Percentiles rank a stretch among this genome's conserved stretches.
These are phyloP conservation scores for Volucella inanis DNA, from an alignment of 2,888 invertebrate species.

Conservation along the genomic window DNA sequence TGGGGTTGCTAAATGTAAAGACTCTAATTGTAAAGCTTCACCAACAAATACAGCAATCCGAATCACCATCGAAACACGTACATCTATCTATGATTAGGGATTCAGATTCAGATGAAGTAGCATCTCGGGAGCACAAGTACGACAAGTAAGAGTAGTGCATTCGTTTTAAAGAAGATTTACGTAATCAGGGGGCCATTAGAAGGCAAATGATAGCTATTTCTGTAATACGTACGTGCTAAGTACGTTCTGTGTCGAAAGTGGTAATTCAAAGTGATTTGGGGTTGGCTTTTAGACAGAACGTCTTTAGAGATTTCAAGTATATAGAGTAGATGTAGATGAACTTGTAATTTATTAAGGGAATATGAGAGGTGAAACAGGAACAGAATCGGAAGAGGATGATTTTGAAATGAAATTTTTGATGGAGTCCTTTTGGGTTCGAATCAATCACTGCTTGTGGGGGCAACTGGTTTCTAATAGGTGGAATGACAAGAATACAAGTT, in stretches of 20 bases:
- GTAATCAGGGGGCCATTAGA: slow-evolving; percentile 44
- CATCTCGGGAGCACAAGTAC: slow-evolving; percentile 6
- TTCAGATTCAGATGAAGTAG: not conserved
- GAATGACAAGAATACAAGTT: no score
- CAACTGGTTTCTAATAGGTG: no score
- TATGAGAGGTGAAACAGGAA: no score
- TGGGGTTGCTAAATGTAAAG: not conserved
- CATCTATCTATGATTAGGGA: slow-evolving; percentile 7
- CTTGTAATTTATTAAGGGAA: no score
- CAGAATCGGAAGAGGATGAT: no score
- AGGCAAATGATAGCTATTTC: slow-evolving; percentile 18
- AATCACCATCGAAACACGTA: slow-evolving; percentile 10
- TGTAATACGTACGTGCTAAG: slow-evolving; percentile 5
- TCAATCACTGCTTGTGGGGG: no score
- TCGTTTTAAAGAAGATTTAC: slow-evolving; percentile 39
- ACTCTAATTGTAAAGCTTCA: slow-evolving; percentile 6
- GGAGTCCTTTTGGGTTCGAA: no score
- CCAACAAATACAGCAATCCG: not conserved
- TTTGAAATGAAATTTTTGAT: no score
- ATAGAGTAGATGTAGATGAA: no score
- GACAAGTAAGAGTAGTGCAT: slow-evolving; percentile 1
- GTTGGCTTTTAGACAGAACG: not conserved
- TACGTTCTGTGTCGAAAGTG: slow-evolving; percentile 16
- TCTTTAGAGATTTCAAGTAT: no score
- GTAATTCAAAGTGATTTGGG: slow-evolving; percentile 31